Base-by-base conservation (phyloP, 2,888 invertebrate genomes). In the Nasonia oneida region DNA sequence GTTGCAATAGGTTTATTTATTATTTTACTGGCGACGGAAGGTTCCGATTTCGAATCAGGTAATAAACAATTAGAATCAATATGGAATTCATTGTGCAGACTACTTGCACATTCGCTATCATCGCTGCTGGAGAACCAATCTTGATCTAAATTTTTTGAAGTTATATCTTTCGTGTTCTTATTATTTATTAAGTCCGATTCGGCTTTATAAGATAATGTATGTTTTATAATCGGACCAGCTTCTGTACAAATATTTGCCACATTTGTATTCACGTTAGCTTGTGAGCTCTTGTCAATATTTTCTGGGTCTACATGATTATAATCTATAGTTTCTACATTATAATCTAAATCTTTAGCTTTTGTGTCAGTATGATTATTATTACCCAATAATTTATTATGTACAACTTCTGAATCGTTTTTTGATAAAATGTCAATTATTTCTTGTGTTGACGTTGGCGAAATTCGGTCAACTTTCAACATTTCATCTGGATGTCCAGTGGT, bases 91-190 rank as follows among this genome's bases (percentile, higher is more conserved):
- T 94, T 90, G 91, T 94, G 89, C 89, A 91, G 91, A 90, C 91
- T 92, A 91, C 94, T 94, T 0, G 94, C 94, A 90, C 94, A 90
- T 86, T 93, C 93, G 84, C 93, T 93, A 76, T 93, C 93, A 50
- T 93, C 93, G 84, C 93, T 93, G 83, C 92, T 93, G 3, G 93
- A 93, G 82, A 91, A 93, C 93, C 93, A 93, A 87, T 93, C 93
- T 81, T 93, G 93, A 87, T 93, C 93, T 47, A 92, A 88, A 6
- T 90, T 88, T 85, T 93, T 93, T 0, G 91, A 90, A 81, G 91
- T 88, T 86, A 91, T 88, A 86, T 88, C 88, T 75, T 83, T 80
- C n/a, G 3, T 64, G 42, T 81, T 61, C 3, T 3, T 78, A 50
- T 29, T 61, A 18, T 64, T 53, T 42, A 53, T n/a, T 71, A 57